Conservation (phyloP, 2,797 vertebrate species). For the Trachurus trachurus region DNA sequence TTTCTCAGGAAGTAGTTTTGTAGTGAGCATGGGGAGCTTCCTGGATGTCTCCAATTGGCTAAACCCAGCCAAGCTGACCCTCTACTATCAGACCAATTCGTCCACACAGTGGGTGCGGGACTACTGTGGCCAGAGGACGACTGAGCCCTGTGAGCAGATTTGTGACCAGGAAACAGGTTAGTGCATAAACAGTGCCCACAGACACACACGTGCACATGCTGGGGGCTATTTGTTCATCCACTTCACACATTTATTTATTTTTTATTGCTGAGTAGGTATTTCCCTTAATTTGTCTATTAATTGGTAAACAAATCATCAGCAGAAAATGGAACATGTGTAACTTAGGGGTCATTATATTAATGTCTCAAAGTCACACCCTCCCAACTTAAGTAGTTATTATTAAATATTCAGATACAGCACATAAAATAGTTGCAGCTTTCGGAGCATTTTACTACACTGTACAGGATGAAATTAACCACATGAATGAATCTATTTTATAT, state of each 20-base stretch:
- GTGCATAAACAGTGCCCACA: constrained; percentile 37
- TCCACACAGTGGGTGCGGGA: constrained; percentile 96
- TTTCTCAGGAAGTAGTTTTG: constrained; percentile 95
- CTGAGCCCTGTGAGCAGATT: constrained; percentile 95
- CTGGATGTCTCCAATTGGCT: constrained; percentile 98
- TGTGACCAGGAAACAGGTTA: constrained; percentile 97
- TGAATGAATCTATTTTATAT: background rate
- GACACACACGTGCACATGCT: background rate
- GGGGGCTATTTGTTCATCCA: background rate
- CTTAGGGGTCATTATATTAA: background rate
- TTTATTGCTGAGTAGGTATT: background rate
- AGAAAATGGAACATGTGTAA: background rate
- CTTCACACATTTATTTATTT: background rate
- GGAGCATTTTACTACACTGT: background rate
- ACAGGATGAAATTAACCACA: background rate
- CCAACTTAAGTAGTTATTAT: background rate
- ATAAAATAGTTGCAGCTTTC: background rate
- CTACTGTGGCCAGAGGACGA: constrained; percentile 95
- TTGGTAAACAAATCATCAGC: background rate
- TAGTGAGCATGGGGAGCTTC: constrained; percentile 96
- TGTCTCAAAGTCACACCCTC: background rate
- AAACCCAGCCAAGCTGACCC: constrained; percentile 95
- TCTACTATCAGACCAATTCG: constrained; percentile 97
- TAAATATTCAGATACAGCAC: background rate
- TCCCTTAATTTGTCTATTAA: background rate